Evolutionary conservation across 2,888 invertebrate genomes (phyloP).

Genomic region (Rhabditoides inermis): DNA sequence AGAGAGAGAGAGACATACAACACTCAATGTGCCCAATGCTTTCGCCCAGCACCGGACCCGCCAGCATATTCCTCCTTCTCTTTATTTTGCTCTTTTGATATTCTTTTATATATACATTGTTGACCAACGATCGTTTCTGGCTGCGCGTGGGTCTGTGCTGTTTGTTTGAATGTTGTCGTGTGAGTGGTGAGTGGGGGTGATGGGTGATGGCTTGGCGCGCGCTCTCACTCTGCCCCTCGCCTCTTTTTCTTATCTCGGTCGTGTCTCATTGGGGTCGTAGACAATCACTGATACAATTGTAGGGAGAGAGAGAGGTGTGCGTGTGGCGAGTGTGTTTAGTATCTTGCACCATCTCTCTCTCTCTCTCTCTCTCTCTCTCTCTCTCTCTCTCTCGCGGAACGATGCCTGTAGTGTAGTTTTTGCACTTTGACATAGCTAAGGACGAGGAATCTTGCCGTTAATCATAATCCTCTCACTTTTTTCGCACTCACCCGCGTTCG

Average conservation of each 20-base stretch:
- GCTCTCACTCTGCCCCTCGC: slow-evolving; percentile 4
- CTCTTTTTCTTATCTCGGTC: not conserved
- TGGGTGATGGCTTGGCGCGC: no score
- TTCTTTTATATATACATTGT: not conserved
- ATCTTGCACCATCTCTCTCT: no score
- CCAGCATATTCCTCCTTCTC: no score
- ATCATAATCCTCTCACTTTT: not conserved
- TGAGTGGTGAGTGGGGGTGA: no score
- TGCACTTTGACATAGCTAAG: no score
- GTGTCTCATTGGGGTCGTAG: not conserved
- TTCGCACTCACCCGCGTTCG: slow-evolving; percentile 1
- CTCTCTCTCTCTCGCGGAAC: no score
- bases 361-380: not conserved
- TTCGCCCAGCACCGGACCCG: no score
- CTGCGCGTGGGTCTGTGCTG: not conserved
- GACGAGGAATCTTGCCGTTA: no score
- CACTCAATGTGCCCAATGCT: not conserved
- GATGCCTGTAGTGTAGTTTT: no score
- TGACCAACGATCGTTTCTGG: not conserved
- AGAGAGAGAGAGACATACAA: slow-evolving; percentile 5
- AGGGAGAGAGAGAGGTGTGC: not conserved
- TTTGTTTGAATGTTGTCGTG: slow-evolving; percentile 2
- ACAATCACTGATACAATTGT: not conserved
- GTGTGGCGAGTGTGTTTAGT: no score
- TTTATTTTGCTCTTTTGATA: not conserved